Conservation (phyloP, 2,797 vertebrate species). For the Trichosurus vulpecula region DNA sequence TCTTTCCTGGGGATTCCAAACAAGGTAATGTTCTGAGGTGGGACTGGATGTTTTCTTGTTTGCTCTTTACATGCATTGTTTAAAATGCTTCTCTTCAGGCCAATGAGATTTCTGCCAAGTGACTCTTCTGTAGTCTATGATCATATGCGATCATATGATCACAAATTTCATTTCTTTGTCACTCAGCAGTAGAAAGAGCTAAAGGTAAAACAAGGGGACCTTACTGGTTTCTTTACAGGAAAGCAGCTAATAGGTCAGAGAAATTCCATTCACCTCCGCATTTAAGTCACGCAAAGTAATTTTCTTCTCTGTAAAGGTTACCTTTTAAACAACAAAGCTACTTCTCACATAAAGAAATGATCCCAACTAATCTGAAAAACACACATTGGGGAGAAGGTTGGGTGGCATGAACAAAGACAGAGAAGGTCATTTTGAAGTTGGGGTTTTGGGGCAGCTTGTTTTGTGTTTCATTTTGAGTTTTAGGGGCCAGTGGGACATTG, state of each 20-base stretch:
- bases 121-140: not conserved
- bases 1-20: not conserved
- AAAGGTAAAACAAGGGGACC: constrained; percentile 8
- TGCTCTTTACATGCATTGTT: not conserved
- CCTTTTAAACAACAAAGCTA: not conserved
- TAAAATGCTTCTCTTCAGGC: not conserved
- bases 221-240: not conserved
- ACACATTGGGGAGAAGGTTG: not conserved
- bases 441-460: too few species aligned
- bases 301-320: constrained; percentile 7
- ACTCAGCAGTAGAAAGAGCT: constrained; percentile 30
- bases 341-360: not conserved
- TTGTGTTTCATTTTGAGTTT: not conserved
- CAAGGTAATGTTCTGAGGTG: not conserved
- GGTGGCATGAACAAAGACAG: not conserved
- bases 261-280: not conserved
- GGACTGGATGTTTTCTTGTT: not conserved
- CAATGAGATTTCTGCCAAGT: not conserved
- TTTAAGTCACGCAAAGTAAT: not conserved
- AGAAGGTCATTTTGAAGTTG: too few species aligned
- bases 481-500: not conserved
- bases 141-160: not conserved
- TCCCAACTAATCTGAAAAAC: not conserved
- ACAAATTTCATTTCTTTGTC: constrained; percentile 8
- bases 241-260: constrained; percentile 5